Conservation (phyloP, 2,113 vertebrate genomes). For the Petromus typicus region DNA sequence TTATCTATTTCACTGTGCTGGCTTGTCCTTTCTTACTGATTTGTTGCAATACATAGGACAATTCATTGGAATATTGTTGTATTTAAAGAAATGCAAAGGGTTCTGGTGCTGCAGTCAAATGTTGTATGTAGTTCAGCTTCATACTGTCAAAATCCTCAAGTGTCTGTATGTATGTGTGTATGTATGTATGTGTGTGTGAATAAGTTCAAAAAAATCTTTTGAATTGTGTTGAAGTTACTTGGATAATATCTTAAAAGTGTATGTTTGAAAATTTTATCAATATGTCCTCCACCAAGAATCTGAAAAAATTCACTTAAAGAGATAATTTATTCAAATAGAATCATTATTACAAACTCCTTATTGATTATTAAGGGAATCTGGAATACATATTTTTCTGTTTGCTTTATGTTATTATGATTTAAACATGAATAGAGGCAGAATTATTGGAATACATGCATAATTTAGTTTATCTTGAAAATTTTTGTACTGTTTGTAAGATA, state of each 20-base stretch:
- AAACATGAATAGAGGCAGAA: conserved; percentile 22
- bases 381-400: background rate
- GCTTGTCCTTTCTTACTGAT: conserved; percentile 92
- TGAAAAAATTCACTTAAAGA: conserved; percentile 45
- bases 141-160: background rate
- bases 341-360: conserved; percentile 48
- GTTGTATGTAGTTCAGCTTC: conserved; percentile 66
- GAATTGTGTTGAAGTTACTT: conserved; percentile 48
- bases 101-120: conserved; percentile 68
- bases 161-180: background rate
- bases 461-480: conserved; percentile 13
- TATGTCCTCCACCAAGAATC: background rate
- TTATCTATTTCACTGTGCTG: conserved; percentile 94
- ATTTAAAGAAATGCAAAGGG: conserved; percentile 75
- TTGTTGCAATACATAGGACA: conserved; percentile 86
- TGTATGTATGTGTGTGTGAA: background rate
- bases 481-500: background rate
- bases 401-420: conserved; percentile 30
- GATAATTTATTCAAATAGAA: conserved; percentile 44
- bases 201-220: conserved; percentile 23
- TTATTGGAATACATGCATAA: background rate
- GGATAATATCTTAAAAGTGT: conserved; percentile 52
- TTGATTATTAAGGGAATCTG: conserved; percentile 27
- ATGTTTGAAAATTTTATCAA: conserved; percentile 55
- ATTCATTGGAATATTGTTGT: conserved; percentile 91